Base-by-base conservation (phyloP, 1,140 invertebrate species). In the Pseudomyrmex dendroicus region DNA sequence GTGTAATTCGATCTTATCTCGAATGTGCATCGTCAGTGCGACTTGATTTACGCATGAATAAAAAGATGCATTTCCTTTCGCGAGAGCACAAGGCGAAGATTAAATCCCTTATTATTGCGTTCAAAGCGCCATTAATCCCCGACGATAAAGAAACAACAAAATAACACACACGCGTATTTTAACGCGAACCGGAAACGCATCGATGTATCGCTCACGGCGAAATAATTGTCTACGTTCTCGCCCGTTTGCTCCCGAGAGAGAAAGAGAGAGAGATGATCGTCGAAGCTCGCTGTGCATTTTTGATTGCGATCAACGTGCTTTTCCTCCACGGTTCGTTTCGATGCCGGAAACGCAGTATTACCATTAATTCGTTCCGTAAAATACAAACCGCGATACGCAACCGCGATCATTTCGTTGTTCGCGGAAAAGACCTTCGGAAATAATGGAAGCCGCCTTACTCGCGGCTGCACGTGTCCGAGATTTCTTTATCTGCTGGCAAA, bases 361-460 rank as follows among this genome's bases (percentile, higher is more conserved):
- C 66, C 76, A 54, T 80, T 80, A 80, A 80, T 72, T 61, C 76
- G 35, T 80, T 78, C 44, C 66, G 76, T 72, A 61, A 80, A 70
- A 80, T 13, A 35, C 35, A 35, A 35, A 35, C 66, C 22, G 76
- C 22, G 54, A 68, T 70, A 59, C 54, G 54, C 20, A 10, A 35
- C 57, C 20, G n/a, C 64, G 44, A 15, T 59, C 44, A 78, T 80
- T 70, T 80, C 59, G 57, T 54, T 59, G 44, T 70, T 35, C 35
- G 35, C 20, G 66, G 54, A 64, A 10, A 82, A 57, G 67, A 59
- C 70, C 84, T 86, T 85, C 74, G 64, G 57, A 83, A 76, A 74
- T 82, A 86, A 76, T 83, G 48, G 70, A 83, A 64, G 35, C 10
- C 50, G 35, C 15, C 64, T 54, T 48, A 48, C 46, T 1, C 10